These are phyloP conservation scores for Hycleus phaleratus DNA, from an alignment of 1,140 invertebrate genomes.

Conservation along the genomic window DNA sequence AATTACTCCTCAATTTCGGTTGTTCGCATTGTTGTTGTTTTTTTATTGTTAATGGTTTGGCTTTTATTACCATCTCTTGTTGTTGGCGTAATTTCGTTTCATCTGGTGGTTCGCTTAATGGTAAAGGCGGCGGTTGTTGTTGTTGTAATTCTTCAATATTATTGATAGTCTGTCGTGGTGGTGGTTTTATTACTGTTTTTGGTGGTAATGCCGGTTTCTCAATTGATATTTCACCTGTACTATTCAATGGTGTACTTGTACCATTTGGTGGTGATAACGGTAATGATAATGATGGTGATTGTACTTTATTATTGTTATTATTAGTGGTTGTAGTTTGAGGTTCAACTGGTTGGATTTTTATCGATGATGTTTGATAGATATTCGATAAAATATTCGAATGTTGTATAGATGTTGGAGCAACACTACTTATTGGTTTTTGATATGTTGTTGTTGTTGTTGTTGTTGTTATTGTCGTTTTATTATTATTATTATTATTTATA, in stretches of 20 bases:
- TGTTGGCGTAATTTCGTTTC: conserved; percentile 26
- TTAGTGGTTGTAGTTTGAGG: conserved; percentile 56
- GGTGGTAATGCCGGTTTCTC: conserved; percentile 66
- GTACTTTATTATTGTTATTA: conserved; percentile 11
- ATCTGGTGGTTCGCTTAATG: conserved; percentile 37
- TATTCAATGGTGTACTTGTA: conserved; percentile 46
- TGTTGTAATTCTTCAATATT: conserved; percentile 27
- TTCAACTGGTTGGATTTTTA: conserved; percentile 71
- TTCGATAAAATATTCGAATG: conserved; percentile 59
- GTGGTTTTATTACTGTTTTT: conserved; percentile 55
- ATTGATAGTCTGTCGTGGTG: conserved; percentile 44
- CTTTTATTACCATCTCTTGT: conserved; percentile 60
- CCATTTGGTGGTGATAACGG: conserved; percentile 50
- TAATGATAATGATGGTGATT: conserved; percentile 43
- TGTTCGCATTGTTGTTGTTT: conserved; percentile 68
- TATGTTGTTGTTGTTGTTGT: conserved; percentile 14
- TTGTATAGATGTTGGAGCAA: conserved; percentile 65
- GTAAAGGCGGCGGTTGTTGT: conserved; percentile 32
- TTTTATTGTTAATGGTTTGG: conserved; percentile 68
- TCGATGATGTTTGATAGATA: conserved; percentile 72
- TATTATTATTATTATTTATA: conserved; percentile 25
- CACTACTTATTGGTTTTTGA: conserved; percentile 69
- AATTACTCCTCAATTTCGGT: conserved; percentile 58
- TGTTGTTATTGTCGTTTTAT: conserved; percentile 11
- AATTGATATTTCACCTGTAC: conserved; percentile 46